Evolutionary conservation across 2,888 invertebrate genomes (phyloP).

Genomic region (Pollenia labialis): DNA sequence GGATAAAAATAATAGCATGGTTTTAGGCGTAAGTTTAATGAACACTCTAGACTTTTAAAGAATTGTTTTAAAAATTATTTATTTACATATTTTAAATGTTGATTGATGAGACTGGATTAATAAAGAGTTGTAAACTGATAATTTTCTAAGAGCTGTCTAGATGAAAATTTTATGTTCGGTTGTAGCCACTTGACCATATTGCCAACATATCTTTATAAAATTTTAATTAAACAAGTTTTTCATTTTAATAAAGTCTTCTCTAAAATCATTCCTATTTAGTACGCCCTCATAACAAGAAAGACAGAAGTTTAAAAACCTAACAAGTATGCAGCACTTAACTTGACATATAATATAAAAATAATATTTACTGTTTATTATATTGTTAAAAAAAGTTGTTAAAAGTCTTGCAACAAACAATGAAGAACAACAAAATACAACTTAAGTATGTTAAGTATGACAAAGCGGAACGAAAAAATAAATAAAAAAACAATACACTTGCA

Average conservation of each 20-base stretch:
- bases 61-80: no score
- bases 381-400: constrained; percentile 45
- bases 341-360: constrained; percentile 73
- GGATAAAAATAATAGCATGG: no score
- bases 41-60: no score
- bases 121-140: no score
- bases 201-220: no score
- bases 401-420: constrained; percentile 38
- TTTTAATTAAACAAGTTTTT: not conserved
- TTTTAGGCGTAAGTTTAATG: no score
- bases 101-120: no score
- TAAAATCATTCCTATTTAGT: not conserved
- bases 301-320: constrained; percentile 64
- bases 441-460: constrained; percentile 73
- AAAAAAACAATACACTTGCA: constrained; percentile 35
- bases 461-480: constrained; percentile 67
- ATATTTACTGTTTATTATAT: constrained; percentile 72
- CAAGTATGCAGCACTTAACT: constrained; percentile 63
- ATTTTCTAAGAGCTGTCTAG: no score
- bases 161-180: no score
- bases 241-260: constrained; percentile 23
- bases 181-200: no score
- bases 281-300: not conserved
- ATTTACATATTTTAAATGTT: no score
- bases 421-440: constrained; percentile 50